Percentiles rank a stretch among this genome's conserved stretches.
Evolutionary conservation across 2,888 invertebrate species (phyloP).

Genomic region (Scaeva pyrastri): DNA sequence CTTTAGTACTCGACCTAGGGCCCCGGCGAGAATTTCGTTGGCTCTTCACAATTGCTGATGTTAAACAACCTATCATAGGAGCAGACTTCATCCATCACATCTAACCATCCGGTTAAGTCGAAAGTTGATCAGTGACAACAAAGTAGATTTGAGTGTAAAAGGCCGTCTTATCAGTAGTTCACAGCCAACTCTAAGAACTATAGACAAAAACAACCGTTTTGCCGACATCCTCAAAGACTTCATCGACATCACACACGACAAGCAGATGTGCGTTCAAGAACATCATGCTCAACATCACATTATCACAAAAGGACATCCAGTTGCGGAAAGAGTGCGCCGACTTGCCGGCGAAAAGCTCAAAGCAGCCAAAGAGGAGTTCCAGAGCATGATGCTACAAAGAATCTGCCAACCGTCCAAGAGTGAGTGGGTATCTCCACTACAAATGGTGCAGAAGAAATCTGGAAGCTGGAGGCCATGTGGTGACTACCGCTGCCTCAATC

Average conservation of each 20-base stretch:
- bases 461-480: slow-evolving; percentile 79
- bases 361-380: slow-evolving; percentile 53
- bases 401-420: slow-evolving; percentile 82
- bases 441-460: slow-evolving; percentile 77
- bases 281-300: slow-evolving; percentile 61
- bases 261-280: slow-evolving; percentile 10
- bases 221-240: slow-evolving; percentile 13
- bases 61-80: slow-evolving; percentile 39
- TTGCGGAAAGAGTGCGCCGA: slow-evolving; percentile 67
- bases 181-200: slow-evolving; percentile 26
- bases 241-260: slow-evolving; percentile 14
- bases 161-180: slow-evolving; percentile 4
- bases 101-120: slow-evolving; percentile 31
- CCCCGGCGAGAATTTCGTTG: slow-evolving; percentile 32
- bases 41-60: slow-evolving; percentile 44
- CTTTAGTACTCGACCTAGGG: slow-evolving; percentile 9
- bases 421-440: slow-evolving; percentile 81
- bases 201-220: slow-evolving; percentile 12
- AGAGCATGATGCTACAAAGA: slow-evolving; percentile 78
- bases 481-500: slow-evolving; percentile 74
- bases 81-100: slow-evolving; percentile 46
- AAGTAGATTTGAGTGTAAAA: slow-evolving; percentile 1
- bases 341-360: slow-evolving; percentile 77
- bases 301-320: slow-evolving; percentile 58
- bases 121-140: slow-evolving; percentile 31